Conservation (phyloP, 1,140 invertebrate species). For the Zaprionus africanus region DNA sequence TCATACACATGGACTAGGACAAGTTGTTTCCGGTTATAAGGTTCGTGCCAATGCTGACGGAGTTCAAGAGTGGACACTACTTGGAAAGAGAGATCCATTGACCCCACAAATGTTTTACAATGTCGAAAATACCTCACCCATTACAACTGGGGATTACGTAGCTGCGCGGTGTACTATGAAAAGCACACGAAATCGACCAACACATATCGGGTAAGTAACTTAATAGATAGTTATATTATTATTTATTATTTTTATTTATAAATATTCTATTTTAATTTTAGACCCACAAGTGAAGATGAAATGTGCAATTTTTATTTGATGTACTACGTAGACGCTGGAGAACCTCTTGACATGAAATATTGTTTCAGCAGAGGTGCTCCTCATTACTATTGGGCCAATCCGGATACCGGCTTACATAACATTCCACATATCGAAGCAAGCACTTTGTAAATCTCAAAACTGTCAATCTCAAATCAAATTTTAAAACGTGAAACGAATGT, state of each 20-base stretch:
- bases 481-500: conserved; percentile 58
- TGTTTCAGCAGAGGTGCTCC: conserved; percentile 95
- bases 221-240: background rate
- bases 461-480: conserved; percentile 12
- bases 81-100: conserved; percentile 96
- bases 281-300: conserved; percentile 95
- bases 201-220: conserved; percentile 90
- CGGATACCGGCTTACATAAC: conserved; percentile 88
- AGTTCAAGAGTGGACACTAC: conserved; percentile 90
- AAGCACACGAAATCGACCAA: conserved; percentile 88
- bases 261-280: conserved; percentile 40
- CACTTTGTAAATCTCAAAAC: conserved; percentile 79
- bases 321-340: conserved; percentile 96
- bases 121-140: conserved; percentile 87
- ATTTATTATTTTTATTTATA: background rate
- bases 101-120: conserved; percentile 99
- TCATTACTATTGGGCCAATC: conserved; percentile 90
- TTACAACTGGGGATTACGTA: conserved; percentile 89
- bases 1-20: conserved; percentile 95
- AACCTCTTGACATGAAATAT: conserved; percentile 92
- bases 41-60: conserved; percentile 87
- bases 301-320: conserved; percentile 99
- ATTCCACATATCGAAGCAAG: conserved; percentile 92
- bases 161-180: conserved; percentile 97
- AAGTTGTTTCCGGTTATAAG: conserved; percentile 94